phyloP scores from a whole-genome alignment of 37 sponge, comb jelly and placozoan species.

The Diacarnus erythraeanus region DNA sequence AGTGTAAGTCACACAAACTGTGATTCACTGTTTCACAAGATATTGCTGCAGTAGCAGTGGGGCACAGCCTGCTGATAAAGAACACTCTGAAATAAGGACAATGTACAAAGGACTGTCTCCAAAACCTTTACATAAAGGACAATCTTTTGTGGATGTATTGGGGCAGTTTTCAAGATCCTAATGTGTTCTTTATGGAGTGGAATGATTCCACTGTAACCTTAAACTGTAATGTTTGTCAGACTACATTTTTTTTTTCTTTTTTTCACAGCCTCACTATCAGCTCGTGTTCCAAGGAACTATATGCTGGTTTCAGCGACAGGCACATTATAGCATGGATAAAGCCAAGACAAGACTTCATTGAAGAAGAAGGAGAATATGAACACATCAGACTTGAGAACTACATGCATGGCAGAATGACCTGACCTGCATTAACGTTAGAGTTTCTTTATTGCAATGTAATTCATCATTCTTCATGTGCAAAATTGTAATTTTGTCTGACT shows the following conservation, averaged over 20 bases:
- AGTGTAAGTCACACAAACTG: too few relatives aligned
- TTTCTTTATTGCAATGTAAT: not conserved
- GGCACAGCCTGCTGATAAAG: too few relatives aligned
- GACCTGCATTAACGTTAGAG: not conserved
- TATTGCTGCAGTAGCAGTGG: too few relatives aligned
- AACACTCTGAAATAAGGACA: too few relatives aligned
- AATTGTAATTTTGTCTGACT: too few relatives aligned
- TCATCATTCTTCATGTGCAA: too few relatives aligned
- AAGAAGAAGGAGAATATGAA: slow-evolving; percentile 34
- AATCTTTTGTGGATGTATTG: too few relatives aligned
- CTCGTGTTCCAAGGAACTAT: slow-evolving; percentile 69
- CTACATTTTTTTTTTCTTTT: not conserved
- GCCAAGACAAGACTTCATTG: slow-evolving; percentile 31
- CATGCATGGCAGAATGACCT: slow-evolving; percentile 6
- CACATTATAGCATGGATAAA: slow-evolving; percentile 69
- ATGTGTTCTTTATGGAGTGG: too few relatives aligned
- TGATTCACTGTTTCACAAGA: too few relatives aligned
- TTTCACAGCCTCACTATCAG: slow-evolving; percentile 59
- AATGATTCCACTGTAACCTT: not conserved
- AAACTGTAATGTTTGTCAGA: not conserved
- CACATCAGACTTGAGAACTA: slow-evolving; percentile 28
- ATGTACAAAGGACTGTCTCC: too few relatives aligned
- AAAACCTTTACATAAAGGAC: too few relatives aligned
- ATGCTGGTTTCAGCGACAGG: slow-evolving; percentile 69
- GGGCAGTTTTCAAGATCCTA: too few relatives aligned